Conservation (phyloP, 1,140 invertebrate genomes). For the Forficula auricularia region DNA sequence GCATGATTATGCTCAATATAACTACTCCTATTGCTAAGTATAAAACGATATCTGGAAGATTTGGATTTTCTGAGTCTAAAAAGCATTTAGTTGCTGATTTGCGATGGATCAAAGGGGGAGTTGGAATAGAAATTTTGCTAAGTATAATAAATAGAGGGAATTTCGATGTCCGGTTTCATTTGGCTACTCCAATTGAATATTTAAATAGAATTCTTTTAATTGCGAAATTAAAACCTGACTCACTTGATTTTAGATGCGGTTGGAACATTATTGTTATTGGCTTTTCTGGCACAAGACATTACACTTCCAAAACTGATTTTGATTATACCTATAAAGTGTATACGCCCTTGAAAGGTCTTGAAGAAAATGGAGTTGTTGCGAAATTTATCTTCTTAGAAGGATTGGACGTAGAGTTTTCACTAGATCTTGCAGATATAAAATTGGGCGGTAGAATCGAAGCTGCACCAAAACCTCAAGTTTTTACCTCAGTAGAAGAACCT, state of each 20-base stretch:
- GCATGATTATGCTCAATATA: conserved; percentile 47
- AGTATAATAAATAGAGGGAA: conserved; percentile 37
- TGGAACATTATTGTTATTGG: conserved; percentile 56
- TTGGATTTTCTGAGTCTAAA: conserved; percentile 48
- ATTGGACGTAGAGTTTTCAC: conserved; percentile 47
- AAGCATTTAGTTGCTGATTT: conserved; percentile 51
- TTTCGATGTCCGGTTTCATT: conserved; percentile 49
- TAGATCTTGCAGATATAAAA: conserved; percentile 45
- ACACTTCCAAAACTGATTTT: conserved; percentile 45
- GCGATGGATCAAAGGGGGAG: conserved; percentile 38
- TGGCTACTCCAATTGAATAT: conserved; percentile 51
- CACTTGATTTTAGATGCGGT: conserved; percentile 47
- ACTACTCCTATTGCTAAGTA: conserved; percentile 50
- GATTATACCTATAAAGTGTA: conserved; percentile 58
- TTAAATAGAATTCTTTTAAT: conserved; percentile 41
- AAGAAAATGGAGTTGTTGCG: conserved; percentile 50
- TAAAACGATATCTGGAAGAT: conserved; percentile 39
- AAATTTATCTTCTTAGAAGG: conserved; percentile 43
- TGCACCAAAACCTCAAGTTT: conserved; percentile 31
- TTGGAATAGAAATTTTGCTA: conserved; percentile 41
- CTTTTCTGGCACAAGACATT: conserved; percentile 57
- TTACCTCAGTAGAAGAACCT: conserved; percentile 12
- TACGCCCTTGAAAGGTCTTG: conserved; percentile 50
- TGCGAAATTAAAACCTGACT: conserved; percentile 39
- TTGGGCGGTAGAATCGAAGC: conserved; percentile 23